Percentiles rank a stretch among this genome's conserved stretches.
phyloP scores from a whole-genome alignment of 2,888 invertebrate genomes.

The Spatulosminthurus flaviceps region DNA sequence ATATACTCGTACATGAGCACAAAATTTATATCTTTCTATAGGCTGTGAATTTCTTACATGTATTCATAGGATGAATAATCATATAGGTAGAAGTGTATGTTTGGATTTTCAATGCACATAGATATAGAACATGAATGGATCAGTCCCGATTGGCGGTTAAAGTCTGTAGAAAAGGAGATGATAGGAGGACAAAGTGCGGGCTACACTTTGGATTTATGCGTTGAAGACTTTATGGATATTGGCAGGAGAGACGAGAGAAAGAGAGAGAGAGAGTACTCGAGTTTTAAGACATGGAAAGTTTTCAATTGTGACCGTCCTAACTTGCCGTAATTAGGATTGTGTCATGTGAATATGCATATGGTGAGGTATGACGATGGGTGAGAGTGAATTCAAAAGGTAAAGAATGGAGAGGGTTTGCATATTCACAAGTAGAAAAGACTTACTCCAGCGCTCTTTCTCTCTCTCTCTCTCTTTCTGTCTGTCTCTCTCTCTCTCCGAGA shows the following conservation, averaged over 20 bases:
- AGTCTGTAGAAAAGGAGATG: slow-evolving; percentile 14
- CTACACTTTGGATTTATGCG: neutral
- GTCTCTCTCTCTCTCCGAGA: neutral
- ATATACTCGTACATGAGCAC: neutral
- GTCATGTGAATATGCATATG: neutral
- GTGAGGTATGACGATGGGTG: neutral
- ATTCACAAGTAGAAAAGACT: neutral
- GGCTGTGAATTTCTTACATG: too few species aligned
- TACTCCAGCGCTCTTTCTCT: neutral
- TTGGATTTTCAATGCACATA: too few species aligned
- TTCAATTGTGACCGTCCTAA: slow-evolving; percentile 16
- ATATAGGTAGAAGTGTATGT: too few species aligned
- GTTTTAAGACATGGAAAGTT: neutral
- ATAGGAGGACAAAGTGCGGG: neutral
- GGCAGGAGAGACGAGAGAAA: neutral
- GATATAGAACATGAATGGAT: neutral
- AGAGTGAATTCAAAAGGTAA: neutral
- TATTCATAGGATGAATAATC: too few species aligned
- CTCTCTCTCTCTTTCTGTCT: neutral
- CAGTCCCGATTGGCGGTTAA: neutral
- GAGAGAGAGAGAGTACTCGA: neutral
- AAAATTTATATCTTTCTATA: too few species aligned
- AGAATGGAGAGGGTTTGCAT: neutral
- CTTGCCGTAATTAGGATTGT: neutral
- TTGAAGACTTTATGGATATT: neutral